Conservation (phyloP, 2,888 invertebrate genomes). For the Andricus curvator region DNA sequence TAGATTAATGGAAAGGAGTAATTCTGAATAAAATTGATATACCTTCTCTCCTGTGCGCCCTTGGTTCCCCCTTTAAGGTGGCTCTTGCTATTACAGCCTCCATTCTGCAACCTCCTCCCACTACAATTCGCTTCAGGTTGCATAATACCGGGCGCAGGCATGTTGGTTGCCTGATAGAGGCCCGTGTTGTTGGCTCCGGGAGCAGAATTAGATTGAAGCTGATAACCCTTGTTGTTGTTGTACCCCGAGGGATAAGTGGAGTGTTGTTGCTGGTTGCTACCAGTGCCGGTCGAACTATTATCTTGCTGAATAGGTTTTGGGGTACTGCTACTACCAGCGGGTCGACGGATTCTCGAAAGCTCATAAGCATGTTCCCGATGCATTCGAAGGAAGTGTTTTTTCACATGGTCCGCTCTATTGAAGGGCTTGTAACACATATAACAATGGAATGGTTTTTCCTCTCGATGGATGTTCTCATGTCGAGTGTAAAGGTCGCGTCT, state of each 20-base stretch:
- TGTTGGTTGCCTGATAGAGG: constrained; percentile 68
- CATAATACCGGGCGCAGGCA: constrained; percentile 66
- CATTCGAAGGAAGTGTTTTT: constrained; percentile 95
- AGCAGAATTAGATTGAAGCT: constrained; percentile 65
- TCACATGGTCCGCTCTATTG: constrained; percentile 96
- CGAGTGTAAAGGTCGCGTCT: constrained; percentile 93
- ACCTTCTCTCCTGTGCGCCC: constrained; percentile 70
- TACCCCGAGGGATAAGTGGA: constrained; percentile 64
- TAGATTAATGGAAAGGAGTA: not conserved
- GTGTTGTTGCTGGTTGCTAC: constrained; percentile 57
- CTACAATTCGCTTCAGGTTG: constrained; percentile 65
- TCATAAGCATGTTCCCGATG: constrained; percentile 94
- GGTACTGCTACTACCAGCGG: constrained; percentile 68
- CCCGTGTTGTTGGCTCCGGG: constrained; percentile 53
- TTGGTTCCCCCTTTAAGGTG: constrained; percentile 71
- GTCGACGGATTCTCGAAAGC: constrained; percentile 87
- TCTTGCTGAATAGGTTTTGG: constrained; percentile 65
- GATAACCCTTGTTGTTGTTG: constrained; percentile 67
- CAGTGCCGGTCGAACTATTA: constrained; percentile 51
- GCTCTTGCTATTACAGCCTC: constrained; percentile 75
- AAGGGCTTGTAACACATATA: constrained; percentile 96
- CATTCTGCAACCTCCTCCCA: constrained; percentile 69
- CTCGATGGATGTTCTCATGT: constrained; percentile 95
- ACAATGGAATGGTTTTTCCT: constrained; percentile 96
- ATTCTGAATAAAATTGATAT: not conserved